Evolutionary conservation across 2,888 invertebrate genomes (phyloP), one percentile per base, ranked within the genome.

Genomic region (Apamea epomidion): DNA sequence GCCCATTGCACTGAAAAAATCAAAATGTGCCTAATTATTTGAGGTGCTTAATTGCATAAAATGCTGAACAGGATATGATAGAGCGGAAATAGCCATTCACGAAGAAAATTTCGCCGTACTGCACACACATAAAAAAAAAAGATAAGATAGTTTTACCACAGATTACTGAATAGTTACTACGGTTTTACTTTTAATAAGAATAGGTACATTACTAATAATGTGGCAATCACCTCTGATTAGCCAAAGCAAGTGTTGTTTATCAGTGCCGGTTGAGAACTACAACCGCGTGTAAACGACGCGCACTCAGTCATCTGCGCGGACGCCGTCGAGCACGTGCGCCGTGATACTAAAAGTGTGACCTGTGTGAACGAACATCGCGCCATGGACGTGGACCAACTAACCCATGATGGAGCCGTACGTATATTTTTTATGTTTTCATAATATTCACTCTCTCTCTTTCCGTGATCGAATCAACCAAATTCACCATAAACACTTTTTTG

Each of bases 201-300:
- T 82, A 86, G 73, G 81, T 80, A 82, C 18, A 60, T 79, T 81
- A 80, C 42, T 84, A 87, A 86, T 83, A 86, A 82, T 91, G 88
- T 92, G 88, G 88, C 91, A 93, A 92, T 84, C 85, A 88, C 92
- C 90, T 87, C 89, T 92, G 94, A 95, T 95, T 93, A 94, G 90
- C 88, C 88, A 91, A 92, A 92, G 92, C 89, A 88, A 89, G 90
- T 89, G 85, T 88, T 91, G 91, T 94, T 95, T 96, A 95, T 96
- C 95, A 94, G 92, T 90, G 89, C 84, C 88, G 88, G 90, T 90
- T 90, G 91, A 92, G 93, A 93, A 92, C 93, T 92, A 91, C 90
- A 90, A 88, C 88, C 90, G 90, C 91, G 91, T 87, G 90, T 91
- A 91, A 90, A 90, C 91, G 87, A 82, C 87, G 91, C 90, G 91